These are phyloP conservation scores for Cairina moschata DNA, from an alignment of 2,113 vertebrate species.

Conservation along the genomic window DNA sequence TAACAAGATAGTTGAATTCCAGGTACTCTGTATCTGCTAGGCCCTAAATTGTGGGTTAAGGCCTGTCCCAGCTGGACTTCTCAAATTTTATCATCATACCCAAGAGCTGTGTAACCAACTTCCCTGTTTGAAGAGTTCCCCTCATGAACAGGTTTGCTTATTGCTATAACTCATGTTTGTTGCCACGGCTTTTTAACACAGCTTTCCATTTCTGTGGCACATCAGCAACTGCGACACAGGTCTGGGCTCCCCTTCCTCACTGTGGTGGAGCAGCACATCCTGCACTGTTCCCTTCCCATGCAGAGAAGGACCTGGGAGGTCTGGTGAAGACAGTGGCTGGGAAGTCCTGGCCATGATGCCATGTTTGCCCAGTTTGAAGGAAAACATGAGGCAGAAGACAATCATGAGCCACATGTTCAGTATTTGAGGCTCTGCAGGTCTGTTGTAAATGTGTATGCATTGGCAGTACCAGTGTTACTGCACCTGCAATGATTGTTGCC, in stretches of 20 bases:
- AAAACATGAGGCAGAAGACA: background rate
- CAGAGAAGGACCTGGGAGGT: background rate
- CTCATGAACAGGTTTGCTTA: background rate
- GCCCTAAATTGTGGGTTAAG: background rate
- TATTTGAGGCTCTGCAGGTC: background rate
- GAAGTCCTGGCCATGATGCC: background rate
- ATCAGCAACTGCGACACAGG: background rate
- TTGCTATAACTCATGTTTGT: background rate
- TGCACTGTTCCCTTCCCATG: fast-evolving
- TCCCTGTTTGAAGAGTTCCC: background rate
- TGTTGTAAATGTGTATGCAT: background rate
- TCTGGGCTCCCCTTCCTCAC: background rate
- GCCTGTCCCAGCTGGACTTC: background rate
- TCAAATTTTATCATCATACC: background rate
- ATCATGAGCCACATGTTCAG: fast-evolving
- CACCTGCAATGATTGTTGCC: background rate
- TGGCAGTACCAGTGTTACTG: background rate
- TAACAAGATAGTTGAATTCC: background rate
- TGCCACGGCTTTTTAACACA: background rate
- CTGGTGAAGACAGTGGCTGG: background rate
- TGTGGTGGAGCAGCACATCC: fast-evolving
- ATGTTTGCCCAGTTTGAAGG: background rate
- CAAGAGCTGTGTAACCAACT: background rate
- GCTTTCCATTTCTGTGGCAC: background rate
- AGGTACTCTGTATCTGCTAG: background rate